Evolutionary conservation across 2,888 invertebrate genomes (phyloP).

Genomic region (Terebella lapidaria): DNA sequence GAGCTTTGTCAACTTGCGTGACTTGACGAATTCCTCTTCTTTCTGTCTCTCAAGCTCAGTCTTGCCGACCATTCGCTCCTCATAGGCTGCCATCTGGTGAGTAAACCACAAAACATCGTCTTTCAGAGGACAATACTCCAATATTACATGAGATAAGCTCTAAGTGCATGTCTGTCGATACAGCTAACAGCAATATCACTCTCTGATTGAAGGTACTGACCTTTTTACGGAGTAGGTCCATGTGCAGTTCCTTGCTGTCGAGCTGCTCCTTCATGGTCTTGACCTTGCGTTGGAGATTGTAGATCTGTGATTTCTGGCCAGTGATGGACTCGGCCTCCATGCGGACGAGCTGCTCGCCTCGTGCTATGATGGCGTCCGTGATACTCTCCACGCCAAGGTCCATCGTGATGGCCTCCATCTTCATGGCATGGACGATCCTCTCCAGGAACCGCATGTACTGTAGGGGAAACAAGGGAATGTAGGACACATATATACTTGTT

Average conservation of each 20-base stretch:
- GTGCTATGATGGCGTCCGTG: slow-evolving; percentile 75
- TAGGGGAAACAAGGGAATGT: too few species aligned
- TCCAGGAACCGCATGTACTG: slow-evolving; percentile 68
- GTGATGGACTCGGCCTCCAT: slow-evolving; percentile 77
- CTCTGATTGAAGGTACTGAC: slow-evolving; percentile 61
- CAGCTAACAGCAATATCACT: background rate
- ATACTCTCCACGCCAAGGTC: slow-evolving; percentile 77
- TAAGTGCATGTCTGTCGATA: background rate
- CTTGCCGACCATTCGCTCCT: slow-evolving; percentile 42
- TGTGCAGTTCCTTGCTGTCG: slow-evolving; percentile 83
- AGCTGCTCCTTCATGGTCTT: slow-evolving; percentile 82
- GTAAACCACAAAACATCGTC: slow-evolving; percentile 56
- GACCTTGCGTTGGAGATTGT: slow-evolving; percentile 78
- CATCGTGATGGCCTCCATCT: slow-evolving; percentile 76
- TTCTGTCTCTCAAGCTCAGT: slow-evolving; percentile 42
- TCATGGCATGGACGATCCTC: slow-evolving; percentile 73
- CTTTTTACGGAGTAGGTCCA: slow-evolving; percentile 83
- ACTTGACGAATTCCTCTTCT: slow-evolving; percentile 38
- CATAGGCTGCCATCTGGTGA: slow-evolving; percentile 28
- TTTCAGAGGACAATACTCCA: slow-evolving; percentile 56
- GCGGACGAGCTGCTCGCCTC: slow-evolving; percentile 77
- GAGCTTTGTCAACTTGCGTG: slow-evolving; percentile 70
- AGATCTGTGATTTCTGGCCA: slow-evolving; percentile 81
- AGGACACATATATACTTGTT: background rate
- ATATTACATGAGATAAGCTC: background rate